Base-by-base conservation (phyloP, 2,888 invertebrate species). In the Eledone cirrhosa region DNA sequence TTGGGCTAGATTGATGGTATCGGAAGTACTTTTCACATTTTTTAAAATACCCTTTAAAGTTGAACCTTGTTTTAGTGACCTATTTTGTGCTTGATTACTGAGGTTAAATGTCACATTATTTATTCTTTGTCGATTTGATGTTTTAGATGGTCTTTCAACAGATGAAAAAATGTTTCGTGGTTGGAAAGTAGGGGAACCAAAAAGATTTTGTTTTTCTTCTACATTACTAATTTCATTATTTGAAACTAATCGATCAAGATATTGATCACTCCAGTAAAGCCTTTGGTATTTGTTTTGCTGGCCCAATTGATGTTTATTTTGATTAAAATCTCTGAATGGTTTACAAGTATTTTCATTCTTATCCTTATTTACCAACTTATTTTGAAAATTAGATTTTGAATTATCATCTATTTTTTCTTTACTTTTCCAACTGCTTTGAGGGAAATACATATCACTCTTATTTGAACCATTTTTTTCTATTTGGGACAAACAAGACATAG, bases 21-120 rank as follows among this genome's bases (percentile, higher is more conserved):
- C 41, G 2, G 33, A 11, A 7, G 41, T 41, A 33, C 13, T 41
- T 41, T 41, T 41, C 41, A 48, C 24, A n/a, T 76, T 76, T 16
- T 76, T 76, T 1, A 76, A 11, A 47, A 76, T 76, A 7, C 76
- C 76, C 22, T 48, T 76, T 7, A 76, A 47, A 1, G 22, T 47
- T 2, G 48, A 48, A 13, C 19, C 22, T 48, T 47, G 48, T 14
- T 48, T 76, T 5, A 48, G n/a, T 1, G 76, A 47, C 16, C 19
- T 22, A 48, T 29, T 48, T 22, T 27, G 7, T n/a, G 16, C 24
- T 11, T 19, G 41, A 4, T 48, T 76, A n/a, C 48, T 47, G 29
- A 76, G 22, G 47, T 76, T 76, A 27, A 76, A 76, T 11, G 76
- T 76, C n/a, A 76, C 76, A 24, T 48, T 76, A 27, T 76, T 76